A percentile compares a stretch with the other conserved stretches of the same genome.
phyloP scores from a whole-genome alignment of 2,113 vertebrate genomes.

The Limanda limanda region DNA sequence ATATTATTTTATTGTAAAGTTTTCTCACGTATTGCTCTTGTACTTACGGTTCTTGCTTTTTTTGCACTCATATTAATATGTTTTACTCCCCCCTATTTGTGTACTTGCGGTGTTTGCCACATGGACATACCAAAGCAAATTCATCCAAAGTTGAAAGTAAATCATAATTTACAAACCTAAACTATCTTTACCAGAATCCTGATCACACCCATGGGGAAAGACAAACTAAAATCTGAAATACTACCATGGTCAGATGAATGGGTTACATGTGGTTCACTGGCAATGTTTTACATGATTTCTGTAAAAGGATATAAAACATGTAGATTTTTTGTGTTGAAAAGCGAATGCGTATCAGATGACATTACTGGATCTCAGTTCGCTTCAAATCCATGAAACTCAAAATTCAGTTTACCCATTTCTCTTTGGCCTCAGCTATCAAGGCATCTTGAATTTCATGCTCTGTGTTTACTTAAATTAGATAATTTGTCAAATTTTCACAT shows the following conservation, averaged over 20 bases:
- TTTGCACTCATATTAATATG: background rate
- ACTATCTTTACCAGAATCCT: background rate
- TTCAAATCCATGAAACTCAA: background rate
- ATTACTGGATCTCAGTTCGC: background rate
- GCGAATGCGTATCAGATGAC: background rate
- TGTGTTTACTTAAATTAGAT: background rate
- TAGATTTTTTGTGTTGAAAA: background rate
- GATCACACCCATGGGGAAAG: no score
- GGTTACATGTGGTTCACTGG: no score
- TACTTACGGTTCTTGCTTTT: background rate
- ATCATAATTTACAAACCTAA: background rate
- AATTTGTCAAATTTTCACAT: slow-evolving; percentile 23
- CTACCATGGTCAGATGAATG: no score
- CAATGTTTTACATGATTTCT: background rate
- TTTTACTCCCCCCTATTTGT: no score
- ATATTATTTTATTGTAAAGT: no score
- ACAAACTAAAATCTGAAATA: background rate
- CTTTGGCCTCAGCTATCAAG: background rate
- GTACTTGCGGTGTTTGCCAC: no score
- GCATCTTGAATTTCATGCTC: background rate
- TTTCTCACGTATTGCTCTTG: no score
- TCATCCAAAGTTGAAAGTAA: no score
- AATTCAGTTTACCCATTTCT: background rate
- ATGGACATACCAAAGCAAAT: no score
- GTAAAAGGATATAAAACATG: no score